Conservation (phyloP, 2,797 vertebrate species). For the Psittacula derbiana region DNA sequence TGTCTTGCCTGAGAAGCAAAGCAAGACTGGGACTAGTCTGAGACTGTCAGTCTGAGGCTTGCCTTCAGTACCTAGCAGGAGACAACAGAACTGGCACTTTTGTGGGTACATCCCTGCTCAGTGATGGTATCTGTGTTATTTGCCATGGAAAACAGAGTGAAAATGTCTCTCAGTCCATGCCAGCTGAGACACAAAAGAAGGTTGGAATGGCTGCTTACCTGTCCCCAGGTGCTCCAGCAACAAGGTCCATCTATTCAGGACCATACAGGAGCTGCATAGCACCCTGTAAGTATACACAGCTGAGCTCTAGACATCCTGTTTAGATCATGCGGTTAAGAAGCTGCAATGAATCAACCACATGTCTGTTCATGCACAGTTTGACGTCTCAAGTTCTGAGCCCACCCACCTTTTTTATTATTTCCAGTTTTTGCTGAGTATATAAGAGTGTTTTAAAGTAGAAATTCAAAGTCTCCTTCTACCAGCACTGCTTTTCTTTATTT, state of each 20-base stretch:
- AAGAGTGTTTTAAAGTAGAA: conserved; percentile 20
- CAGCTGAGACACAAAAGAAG: neutral
- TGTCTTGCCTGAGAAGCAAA: neutral
- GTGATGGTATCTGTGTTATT: neutral
- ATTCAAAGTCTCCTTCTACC: neutral
- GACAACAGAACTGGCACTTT: neutral
- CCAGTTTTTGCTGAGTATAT: neutral
- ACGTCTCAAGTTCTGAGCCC: neutral
- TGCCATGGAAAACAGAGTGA: neutral
- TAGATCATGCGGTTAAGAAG: neutral
- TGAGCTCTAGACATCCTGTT: neutral
- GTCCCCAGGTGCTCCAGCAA: neutral
- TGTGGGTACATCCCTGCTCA: neutral
- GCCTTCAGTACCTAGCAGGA: neutral
- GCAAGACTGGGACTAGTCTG: neutral
- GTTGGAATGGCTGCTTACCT: no score
- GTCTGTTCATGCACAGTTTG: neutral
- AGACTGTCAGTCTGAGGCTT: neutral
- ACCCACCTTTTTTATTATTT: neutral
- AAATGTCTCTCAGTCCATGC: neutral
- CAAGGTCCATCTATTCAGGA: accelerated
- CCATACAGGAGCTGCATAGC: neutral
- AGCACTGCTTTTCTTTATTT: conserved; percentile 26
- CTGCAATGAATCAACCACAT: neutral
- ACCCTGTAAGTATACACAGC: neutral